Evolutionary conservation across 2,797 vertebrate genomes (phyloP), one percentile per base, ranked within the genome.

Genomic region (Anomalospiza imberbis): DNA sequence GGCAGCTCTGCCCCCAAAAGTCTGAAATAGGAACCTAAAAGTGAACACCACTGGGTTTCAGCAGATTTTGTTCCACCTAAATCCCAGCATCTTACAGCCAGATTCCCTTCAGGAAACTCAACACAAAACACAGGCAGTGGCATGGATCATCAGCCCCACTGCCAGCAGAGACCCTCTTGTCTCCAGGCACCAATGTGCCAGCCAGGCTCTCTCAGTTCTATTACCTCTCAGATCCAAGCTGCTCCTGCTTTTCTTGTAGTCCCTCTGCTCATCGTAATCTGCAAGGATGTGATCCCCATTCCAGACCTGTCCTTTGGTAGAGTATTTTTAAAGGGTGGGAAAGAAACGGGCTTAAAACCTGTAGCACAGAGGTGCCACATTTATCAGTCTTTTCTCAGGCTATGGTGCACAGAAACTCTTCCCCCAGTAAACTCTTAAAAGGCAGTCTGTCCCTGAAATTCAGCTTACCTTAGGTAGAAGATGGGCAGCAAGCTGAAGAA

Each of bases 21-120:
- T 22, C 47, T 84, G 68, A 85, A 84, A 53, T 54, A 48, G 48
- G 90, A 88, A 77, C 29, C 17, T 58, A 18, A 54, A 73, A 6
- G 6, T 36, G 40, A 84, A 72, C 20, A 62, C 10, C 8, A 28
- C 36, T 38, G 8, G 5, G 10, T 61, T 40, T 61, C 61, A n/a
- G 26, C 1, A 6, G 61, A 60, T 77, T 82, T 60, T 34, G 11
- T 55, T 60, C 47, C 18, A n/a, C 21, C 16, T 65, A 54, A 65
- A 88, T 10, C 10, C 5, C 34, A 53, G 12, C 0, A 0, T 45
- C 14, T 28, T 22, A 51, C 10, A 61, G 36, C 11, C 4, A 1
- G 13, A 36, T 70, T 82, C 14, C 24, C n/a, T 51, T 76, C 13
- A 47, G 61, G 47, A 63, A 76, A 72, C 11, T 22, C 6, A 2